Evolutionary conservation across 2,113 vertebrate species (phyloP), one percentile per base, ranked within the genome.

Genomic region (Chaetops frenatus): DNA sequence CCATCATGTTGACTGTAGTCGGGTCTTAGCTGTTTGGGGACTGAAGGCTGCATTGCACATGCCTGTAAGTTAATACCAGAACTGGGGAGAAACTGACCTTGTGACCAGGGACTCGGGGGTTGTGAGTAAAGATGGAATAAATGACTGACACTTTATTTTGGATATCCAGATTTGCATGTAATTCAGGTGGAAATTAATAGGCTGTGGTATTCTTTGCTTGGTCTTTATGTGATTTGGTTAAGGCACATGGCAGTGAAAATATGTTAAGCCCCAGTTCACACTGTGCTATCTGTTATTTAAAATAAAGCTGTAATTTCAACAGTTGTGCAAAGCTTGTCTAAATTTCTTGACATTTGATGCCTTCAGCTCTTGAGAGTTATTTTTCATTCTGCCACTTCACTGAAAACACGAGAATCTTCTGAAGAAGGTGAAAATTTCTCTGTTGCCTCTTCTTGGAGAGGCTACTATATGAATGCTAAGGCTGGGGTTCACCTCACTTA

Each of bases 21-120:
- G 4, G 6, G 7, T 38, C 20, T 62, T 14, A 61, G 27, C 15
- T 5, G 1, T 35, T 18, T 60, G 3, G 18, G 18, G 10, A 4
- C 25, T 72, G 56, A 73, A 50, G 38, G 31, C 36, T 66, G 50
- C 4, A 13, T 44, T 56, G 42, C 9, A 28, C 2, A 1, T 5
- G 4, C 29, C 22, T 64, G 1, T 36, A 36, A 56, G 2, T 69
- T 77, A 53, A 45, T 48, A 22, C 6, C 23, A n/a, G 44, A 81
- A 48, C 23, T 28, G 16, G 2, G 9, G 31, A 57, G 22, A 40
- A 65, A 22, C 6, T 6, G 2, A 9, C 31, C 22, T 71, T 81
- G 47, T 62, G n/a, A 66, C 40, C 20, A 4, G 22, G 22, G 45
- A 31, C 21, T 65, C 0, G 0, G 13, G 23, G 31, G 2, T n/a